Base-by-base conservation (phyloP, 2,888 invertebrate genomes). In the Diadegma fenestrale region DNA sequence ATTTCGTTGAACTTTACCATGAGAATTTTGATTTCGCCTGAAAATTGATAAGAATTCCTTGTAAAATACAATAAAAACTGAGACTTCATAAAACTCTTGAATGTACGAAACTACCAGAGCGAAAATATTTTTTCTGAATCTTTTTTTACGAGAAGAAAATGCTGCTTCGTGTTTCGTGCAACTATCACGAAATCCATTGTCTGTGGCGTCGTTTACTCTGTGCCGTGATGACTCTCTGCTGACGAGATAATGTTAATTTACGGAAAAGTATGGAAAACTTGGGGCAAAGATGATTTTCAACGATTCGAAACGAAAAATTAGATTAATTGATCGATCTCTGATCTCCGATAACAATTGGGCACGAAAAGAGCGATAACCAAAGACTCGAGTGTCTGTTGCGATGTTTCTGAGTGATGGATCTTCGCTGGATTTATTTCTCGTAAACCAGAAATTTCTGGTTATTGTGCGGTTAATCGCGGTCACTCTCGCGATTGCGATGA, bases 401-500 rank as follows among this genome's bases (percentile, higher is more conserved):
- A 58, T 58, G 26, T 58, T 26, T 12, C 1, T 54, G 26, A 26
- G 58, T 58, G 58, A 54, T 54, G 22, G 22, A 37, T 68, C 68
- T 68, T 17, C 41, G 43, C 17, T 33, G 6, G 45, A 48, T 68
- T 43, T 12, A 43, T 58, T 22, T 45, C 54, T 68, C 69, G 71
- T n/a, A 58, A 71, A 76, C 76, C 75, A 61, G 37, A 80, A 64
- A 76, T 72, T 72, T 80, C 73, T 26, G 17, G 54, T 48, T 26
- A 30, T 45, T n/a, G n/a, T n/a, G 14, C 41, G 71, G 79, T 75
- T 72, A 76, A 84, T 84, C 72, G 80, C 54, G 80, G 66, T 76
- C 71, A 72, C 33, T 48, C 76, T 48, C 76, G 26, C 19, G 80
- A 84, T 80, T 72, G 37, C 41, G 63, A 63, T 63, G 71, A 71